Conservation (phyloP, 1,140 invertebrate genomes). For the Atopsyche davidsoni region DNA sequence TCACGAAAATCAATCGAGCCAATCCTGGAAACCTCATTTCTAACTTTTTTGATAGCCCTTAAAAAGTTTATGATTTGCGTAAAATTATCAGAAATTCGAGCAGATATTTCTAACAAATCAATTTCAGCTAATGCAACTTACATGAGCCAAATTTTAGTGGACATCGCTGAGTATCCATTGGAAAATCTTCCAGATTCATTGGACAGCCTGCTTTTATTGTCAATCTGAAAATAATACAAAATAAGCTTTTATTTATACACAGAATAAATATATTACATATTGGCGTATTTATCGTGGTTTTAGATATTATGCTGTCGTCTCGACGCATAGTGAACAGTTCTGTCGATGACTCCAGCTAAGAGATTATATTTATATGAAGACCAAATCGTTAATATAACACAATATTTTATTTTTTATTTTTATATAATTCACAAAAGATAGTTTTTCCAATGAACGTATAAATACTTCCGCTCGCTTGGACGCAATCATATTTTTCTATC, state of each 20-base stretch:
- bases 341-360: no score
- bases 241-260: no score
- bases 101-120: neutral
- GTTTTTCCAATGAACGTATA: no score
- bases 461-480: no score
- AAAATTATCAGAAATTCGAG: no score
- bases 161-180: conserved; percentile 85
- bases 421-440: no score
- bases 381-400: no score
- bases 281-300: neutral
- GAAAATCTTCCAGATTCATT: conserved; percentile 88
- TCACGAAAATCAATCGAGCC: no score
- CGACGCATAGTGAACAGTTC: neutral
- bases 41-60: conserved; percentile 3
- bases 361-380: no score
- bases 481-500: no score
- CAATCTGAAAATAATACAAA: conserved; percentile 57
- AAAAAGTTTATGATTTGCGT: no score
- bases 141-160: conserved; percentile 83
- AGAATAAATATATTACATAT: neutral
- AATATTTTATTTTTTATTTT: no score
- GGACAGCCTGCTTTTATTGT: conserved; percentile 90
- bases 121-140: conserved; percentile 61
- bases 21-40: neutral
- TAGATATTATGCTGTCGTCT: neutral